Percentiles rank a stretch among this genome's conserved stretches.
Conservation (phyloP, 1,140 invertebrate genomes). For the Melipona quadrifasciata region DNA sequence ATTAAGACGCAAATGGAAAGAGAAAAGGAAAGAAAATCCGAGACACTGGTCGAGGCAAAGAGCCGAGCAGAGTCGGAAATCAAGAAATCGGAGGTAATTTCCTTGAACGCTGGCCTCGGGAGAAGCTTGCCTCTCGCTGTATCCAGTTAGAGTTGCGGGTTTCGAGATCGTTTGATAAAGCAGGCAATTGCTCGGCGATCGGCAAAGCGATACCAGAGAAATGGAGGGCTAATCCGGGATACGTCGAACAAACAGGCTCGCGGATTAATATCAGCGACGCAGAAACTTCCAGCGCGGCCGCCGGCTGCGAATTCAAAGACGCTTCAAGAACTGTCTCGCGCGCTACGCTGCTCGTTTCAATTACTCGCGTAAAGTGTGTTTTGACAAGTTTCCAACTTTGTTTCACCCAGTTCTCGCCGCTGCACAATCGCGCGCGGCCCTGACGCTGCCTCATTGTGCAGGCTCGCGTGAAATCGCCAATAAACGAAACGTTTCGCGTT, state of each 20-base stretch:
- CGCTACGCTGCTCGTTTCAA: conserved; percentile 31
- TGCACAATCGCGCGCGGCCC: neutral
- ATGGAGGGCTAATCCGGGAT: conserved; percentile 30
- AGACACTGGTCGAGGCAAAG: neutral
- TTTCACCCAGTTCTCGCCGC: conserved; percentile 19
- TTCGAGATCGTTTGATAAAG: conserved; percentile 33
- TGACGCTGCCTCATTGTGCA: neutral
- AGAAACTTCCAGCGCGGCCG: neutral
- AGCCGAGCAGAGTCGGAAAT: neutral
- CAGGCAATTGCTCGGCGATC: conserved; percentile 5
- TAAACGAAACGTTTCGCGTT: conserved; percentile 8
- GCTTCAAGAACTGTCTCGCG: conserved; percentile 9
- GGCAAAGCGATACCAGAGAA: conserved; percentile 12
- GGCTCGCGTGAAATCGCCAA: neutral
- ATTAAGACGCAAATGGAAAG: no score
- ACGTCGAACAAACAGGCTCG: neutral
- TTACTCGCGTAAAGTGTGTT: conserved; percentile 39
- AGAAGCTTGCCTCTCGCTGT: conserved; percentile 10
- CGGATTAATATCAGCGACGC: conserved; percentile 21
- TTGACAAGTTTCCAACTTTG: conserved; percentile 40
- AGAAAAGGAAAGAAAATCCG: neutral
- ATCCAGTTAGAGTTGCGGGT: neutral
- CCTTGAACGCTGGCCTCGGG: neutral
- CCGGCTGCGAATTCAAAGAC: conserved; percentile 6
- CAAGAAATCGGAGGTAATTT: conserved; percentile 31